Conservation (phyloP, 2,888 invertebrate species). For the Drosophila stalkeri region DNA sequence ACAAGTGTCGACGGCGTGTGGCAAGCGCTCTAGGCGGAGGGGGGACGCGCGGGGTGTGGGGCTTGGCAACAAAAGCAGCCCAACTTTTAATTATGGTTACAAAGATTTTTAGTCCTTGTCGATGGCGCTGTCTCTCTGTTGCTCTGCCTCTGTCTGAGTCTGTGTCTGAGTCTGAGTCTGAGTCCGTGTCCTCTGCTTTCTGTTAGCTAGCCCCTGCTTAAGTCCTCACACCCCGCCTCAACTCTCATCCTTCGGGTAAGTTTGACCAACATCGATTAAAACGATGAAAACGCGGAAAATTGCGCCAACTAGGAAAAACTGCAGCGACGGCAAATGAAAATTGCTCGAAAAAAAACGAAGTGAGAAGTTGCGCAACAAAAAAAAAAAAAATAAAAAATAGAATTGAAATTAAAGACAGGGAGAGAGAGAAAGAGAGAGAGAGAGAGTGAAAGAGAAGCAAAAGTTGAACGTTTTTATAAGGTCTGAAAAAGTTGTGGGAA, state of each 20-base stretch:
- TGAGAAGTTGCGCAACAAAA: slow-evolving; percentile 31
- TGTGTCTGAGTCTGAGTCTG: slow-evolving; percentile 9
- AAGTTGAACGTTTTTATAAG: slow-evolving; percentile 79
- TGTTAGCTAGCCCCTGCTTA: background rate
- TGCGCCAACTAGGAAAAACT: slow-evolving; percentile 79
- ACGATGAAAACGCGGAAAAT: slow-evolving; percentile 81
- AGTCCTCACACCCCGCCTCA: background rate
- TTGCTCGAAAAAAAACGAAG: slow-evolving; percentile 52
- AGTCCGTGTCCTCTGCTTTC: slow-evolving; percentile 15
- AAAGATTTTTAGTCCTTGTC: slow-evolving; percentile 75
- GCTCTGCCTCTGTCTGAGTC: background rate
- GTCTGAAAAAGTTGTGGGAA: slow-evolving; percentile 78
- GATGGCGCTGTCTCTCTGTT: slow-evolving; percentile 36
- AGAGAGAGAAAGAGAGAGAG: background rate
- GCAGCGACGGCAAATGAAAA: slow-evolving; percentile 77
- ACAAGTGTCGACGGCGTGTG: slow-evolving; percentile 77
- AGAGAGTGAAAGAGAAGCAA: slow-evolving; percentile 20
- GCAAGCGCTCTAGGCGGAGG: slow-evolving; percentile 15
- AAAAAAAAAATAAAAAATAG: slow-evolving; percentile 4
- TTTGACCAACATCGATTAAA: slow-evolving; percentile 81
- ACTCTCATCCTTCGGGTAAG: slow-evolving; percentile 39
- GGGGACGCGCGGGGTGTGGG: background rate
- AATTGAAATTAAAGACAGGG: slow-evolving; percentile 21
- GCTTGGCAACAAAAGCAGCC: slow-evolving; percentile 46
- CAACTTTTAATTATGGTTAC: slow-evolving; percentile 81